Evolutionary conservation across 2,888 invertebrate genomes (phyloP).

Genomic region (Magallana nippona): DNA sequence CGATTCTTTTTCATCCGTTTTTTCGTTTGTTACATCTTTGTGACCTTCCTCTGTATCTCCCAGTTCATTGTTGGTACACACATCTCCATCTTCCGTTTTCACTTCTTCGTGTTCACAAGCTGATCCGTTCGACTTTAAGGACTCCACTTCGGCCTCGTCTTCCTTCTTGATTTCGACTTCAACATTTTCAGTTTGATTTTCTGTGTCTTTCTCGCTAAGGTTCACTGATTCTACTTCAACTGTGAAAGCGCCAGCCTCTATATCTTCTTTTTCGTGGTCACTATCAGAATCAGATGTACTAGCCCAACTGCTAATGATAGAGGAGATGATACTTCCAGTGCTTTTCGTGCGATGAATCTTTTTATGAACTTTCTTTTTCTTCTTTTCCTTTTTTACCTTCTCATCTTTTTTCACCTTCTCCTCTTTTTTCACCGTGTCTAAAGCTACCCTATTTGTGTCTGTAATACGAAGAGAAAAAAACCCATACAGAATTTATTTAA

Average conservation of each 20-base stretch:
- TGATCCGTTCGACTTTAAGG: too few relatives aligned
- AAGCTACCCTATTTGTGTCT: background rate
- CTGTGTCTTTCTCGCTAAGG: conserved; percentile 14
- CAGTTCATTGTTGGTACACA: background rate
- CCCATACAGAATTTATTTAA: background rate
- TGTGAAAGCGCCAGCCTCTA: background rate
- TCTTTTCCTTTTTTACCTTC: background rate
- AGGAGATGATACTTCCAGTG: conserved; percentile 12
- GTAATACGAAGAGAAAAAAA: background rate
- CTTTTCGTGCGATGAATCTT: conserved; percentile 17
- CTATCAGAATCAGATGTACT: conserved; percentile 12
- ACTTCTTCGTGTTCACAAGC: too few relatives aligned
- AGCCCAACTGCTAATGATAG: conserved; percentile 17
- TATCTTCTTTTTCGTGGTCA: background rate
- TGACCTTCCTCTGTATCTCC: background rate
- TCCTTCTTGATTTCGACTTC: background rate
- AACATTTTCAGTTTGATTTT: background rate
- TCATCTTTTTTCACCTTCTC: background rate
- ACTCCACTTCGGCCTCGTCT: too few relatives aligned
- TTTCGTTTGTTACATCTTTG: background rate
- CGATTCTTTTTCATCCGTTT: background rate
- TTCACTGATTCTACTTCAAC: conserved; percentile 24
- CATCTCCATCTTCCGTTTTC: background rate
- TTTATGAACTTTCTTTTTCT: conserved; percentile 32
- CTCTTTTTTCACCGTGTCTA: background rate